Evolutionary conservation across 2,797 vertebrate species (phyloP), one percentile per base, ranked within the genome.

Genomic region (Telmatherina bonti): DNA sequence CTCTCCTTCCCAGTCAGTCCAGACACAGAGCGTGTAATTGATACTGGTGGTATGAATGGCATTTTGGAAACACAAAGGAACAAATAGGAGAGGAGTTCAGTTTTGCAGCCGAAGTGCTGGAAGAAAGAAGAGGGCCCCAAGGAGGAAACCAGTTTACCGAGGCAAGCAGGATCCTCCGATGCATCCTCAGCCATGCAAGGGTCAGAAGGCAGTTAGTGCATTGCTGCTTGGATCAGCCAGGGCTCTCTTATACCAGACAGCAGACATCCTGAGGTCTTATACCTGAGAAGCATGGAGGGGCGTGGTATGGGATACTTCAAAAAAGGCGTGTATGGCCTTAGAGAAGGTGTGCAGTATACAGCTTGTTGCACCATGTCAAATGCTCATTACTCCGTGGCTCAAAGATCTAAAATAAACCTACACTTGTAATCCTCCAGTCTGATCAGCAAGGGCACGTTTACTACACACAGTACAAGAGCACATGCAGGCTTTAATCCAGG

Each of bases 21-120:
- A 3, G 87, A 85, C 73, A 85, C 58, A 20, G 89, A 85, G 58
- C 62, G 82, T 1, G 30, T 58, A 5, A 89, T 71, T 0, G 85
- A 78, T 67, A 88, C 85, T 1, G 78, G 86, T 0, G 93, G 92
- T 27, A 88, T 88, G 72, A 94, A 94, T 0, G 94, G 93, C 93
- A 94, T 94, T 77, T 93, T 93, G 67, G 77, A 74, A 43, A 91
- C 52, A 18, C 88, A 92, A 71, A 92, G 78, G 41, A 93, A 62
- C 68, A 93, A 67, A 69, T 91, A 93, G 36, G 79, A 86, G 20
- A 93, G 16, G 10, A 93, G 70, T 27, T 91, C 81, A 5, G 85
- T 76, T 76, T 84, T 93, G 54, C 80, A 5, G 29, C 53, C 67
- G 56, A 90, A 90, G 3, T n/a, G 47, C 10, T 24, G 62, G 60